phyloP scores from a whole-genome alignment of 2,113 vertebrate genomes.

The Butorides virescens region DNA sequence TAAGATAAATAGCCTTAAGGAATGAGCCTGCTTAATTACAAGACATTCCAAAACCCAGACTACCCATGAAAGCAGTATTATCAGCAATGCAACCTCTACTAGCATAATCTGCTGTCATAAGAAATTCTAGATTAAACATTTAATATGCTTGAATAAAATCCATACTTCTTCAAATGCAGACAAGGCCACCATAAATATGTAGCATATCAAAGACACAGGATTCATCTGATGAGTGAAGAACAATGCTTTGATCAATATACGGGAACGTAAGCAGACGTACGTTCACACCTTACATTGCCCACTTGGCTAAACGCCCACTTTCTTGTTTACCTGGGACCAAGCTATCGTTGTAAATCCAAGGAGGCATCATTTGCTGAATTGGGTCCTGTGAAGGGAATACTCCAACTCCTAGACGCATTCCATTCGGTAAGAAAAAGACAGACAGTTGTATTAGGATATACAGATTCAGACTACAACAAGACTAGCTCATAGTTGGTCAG shows the following conservation, averaged over 20 bases:
- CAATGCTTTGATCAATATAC: background rate
- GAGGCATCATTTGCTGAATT: slow-evolving; percentile 88
- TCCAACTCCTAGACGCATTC: slow-evolving; percentile 79
- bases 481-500: background rate
- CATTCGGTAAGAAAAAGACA: background rate
- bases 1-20: slow-evolving; percentile 11
- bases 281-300: background rate
- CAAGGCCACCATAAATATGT: background rate
- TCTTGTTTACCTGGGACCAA: slow-evolving; percentile 88
- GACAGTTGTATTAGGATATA: background rate
- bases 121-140: background rate
- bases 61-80: background rate
- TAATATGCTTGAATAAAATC: background rate
- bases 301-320: background rate
- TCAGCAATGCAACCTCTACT: background rate
- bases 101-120: background rate
- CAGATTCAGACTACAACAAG: background rate
- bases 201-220: background rate
- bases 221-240: background rate
- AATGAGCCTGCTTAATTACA: background rate
- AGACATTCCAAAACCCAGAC: background rate
- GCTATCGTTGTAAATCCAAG: slow-evolving; percentile 94
- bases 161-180: background rate
- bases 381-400: slow-evolving; percentile 91
- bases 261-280: fast-evolving